These are phyloP conservation scores for Caenorhabditis sp. DNA, from an alignment of 2,888 invertebrate genomes.

Conservation along the genomic window DNA sequence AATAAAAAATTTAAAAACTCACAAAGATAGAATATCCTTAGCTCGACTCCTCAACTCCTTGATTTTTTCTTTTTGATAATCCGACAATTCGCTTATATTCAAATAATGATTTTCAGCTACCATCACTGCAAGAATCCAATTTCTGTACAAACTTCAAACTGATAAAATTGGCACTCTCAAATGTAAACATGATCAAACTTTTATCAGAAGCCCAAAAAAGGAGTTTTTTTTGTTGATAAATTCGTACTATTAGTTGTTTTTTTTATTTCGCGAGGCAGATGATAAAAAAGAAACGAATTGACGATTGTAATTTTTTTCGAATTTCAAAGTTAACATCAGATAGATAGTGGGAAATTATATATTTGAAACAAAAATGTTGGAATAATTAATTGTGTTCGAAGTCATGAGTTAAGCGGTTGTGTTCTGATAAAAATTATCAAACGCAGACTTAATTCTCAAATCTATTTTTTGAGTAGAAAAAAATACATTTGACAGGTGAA, in stretches of 20 bases:
- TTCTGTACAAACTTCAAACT: not conserved
- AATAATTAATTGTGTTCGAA: too few relatives aligned
- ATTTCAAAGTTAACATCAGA: too few relatives aligned
- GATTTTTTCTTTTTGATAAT: conserved; percentile 45
- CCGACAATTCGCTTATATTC: conserved; percentile 31
- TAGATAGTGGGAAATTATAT: too few relatives aligned
- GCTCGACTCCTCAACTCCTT: conserved; percentile 41
- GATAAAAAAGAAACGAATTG: not conserved
- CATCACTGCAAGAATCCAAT: conserved; percentile 25
- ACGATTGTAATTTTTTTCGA: too few relatives aligned
- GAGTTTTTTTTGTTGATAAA: not conserved
- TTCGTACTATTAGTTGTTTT: not conserved
- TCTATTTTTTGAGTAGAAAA: too few relatives aligned
- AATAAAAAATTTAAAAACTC: not conserved
- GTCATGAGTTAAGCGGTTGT: not conserved
- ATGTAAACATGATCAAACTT: conserved; percentile 3
- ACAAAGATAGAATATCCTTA: conserved; percentile 28
- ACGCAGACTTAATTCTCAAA: not conserved
- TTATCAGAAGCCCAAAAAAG: not conserved
- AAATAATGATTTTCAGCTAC: conserved; percentile 45
- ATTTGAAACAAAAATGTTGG: too few relatives aligned
- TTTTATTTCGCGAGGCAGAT: not conserved
- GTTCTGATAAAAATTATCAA: not conserved
- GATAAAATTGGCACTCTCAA: not conserved
- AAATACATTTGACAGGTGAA: too few relatives aligned